Base-by-base conservation (phyloP, 2,797 vertebrate species). In the Sylvilagus floridanus region DNA sequence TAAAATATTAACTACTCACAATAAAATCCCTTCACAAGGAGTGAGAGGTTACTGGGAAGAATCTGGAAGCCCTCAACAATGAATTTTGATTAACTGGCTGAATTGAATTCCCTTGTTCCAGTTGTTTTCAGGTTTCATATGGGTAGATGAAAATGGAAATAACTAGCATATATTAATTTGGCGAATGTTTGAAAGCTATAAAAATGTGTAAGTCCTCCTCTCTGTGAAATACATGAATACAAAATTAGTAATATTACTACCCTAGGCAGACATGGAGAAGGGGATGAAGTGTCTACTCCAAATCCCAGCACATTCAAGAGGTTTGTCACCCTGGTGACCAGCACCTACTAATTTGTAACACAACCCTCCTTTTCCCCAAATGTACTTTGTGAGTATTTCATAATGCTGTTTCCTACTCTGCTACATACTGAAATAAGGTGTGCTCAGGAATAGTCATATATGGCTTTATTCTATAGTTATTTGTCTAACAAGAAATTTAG, bases 1-100 rank as follows among this genome's bases (percentile, higher is more conserved):
- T 97, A 96, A 98, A 98, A 98, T 97, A 98, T 97, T 97, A 98
- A 98, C 93, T 76, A 96, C 96, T 95, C 95, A 97, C 94, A 65
- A 92, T 91, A 96, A 96, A 97, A 94, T 85, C 62, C 86, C 50
- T 89, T 95, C 81, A 52, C 83, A 94, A 96, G 26, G 37, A 97
- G 76, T 76, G 47, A 91, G 69, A 95, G 69, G 54, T 91, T 93
- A 93, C 92, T 17, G 72, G 84, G 68, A 94, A 84, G 72, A 92
- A 91, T 83, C 79, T 96, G 52, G 73, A 84, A 97, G 60, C n/a
- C 54, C 42, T 95, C 26, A 71, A 97, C 69, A 96, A 94, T 77
- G 88, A 92, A 97, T 95, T 96, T 91, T 91, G 92, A 96, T 94
- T 91, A 96, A 96, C 71, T 11, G 11, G 66, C 30, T 81, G 50